A percentile compares a stretch with the other conserved stretches of the same genome.
These are phyloP conservation scores for Monarcha castaneiventris DNA, from an alignment of 2,113 vertebrate genomes.

Conservation along the genomic window DNA sequence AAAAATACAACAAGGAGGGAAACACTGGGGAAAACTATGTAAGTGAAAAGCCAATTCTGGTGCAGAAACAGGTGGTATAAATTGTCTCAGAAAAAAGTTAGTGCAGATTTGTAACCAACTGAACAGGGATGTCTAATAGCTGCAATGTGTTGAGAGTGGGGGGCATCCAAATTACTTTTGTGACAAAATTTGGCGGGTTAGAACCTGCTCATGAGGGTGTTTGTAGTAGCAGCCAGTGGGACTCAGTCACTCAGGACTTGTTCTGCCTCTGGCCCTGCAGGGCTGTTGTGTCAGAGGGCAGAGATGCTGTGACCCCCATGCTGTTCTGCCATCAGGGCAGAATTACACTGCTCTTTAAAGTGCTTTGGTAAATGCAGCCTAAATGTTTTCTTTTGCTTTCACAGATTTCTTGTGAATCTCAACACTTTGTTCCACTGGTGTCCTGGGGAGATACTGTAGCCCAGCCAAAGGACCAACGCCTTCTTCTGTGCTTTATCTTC, in stretches of 20 bases:
- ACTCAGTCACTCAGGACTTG: background rate
- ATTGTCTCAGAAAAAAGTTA: background rate
- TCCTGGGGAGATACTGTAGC: background rate
- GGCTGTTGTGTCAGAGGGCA: background rate
- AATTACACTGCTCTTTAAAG: background rate
- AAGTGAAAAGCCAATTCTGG: conserved; percentile 17
- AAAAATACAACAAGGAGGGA: conserved; percentile 11
- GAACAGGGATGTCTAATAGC: background rate
- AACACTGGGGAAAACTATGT: conserved; percentile 8
- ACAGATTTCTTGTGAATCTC: background rate
- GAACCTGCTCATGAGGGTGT: background rate
- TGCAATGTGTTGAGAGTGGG: background rate
- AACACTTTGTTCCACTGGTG: background rate
- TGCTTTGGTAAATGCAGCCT: background rate
- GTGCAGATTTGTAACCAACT: background rate
- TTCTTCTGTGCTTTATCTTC: background rate
- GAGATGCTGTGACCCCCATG: background rate
- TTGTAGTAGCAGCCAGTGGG: background rate
- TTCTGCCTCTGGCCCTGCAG: background rate
- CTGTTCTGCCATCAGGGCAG: background rate
- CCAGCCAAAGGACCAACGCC: background rate
- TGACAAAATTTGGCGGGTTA: background rate
- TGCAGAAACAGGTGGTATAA: background rate
- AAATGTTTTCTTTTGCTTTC: conserved; percentile 2
- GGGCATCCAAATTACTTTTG: background rate